Percentiles rank a stretch among this genome's conserved stretches.
Conservation (phyloP, 2,113 vertebrate species). For the Menidia beryllina region DNA sequence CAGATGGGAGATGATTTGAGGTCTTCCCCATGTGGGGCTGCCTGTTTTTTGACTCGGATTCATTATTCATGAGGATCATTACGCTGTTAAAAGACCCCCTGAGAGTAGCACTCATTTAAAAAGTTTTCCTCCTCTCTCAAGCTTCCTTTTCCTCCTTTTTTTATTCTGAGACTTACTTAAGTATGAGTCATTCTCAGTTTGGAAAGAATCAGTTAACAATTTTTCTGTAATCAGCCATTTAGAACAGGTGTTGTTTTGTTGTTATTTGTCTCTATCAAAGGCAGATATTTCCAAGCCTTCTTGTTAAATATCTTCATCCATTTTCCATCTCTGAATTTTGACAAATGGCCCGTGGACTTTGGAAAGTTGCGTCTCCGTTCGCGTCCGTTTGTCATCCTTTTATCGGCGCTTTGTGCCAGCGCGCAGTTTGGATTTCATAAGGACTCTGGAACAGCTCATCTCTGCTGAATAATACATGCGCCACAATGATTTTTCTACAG, state of each 20-base stretch:
- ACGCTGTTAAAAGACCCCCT: too few relatives aligned
- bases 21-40: too few relatives aligned
- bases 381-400: constrained; percentile 50
- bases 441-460: constrained; percentile 51
- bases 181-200: too few relatives aligned
- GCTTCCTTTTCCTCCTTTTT: neutral
- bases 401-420: constrained; percentile 22
- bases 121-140: neutral
- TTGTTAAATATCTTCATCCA: neutral
- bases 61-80: too few relatives aligned
- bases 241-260: neutral
- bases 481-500: constrained; percentile 28
- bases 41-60: too few relatives aligned
- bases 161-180: too few relatives aligned
- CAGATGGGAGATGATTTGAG: too few relatives aligned
- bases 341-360: neutral
- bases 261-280: neutral
- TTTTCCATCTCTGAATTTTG: neutral
- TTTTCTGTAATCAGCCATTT: too few relatives aligned
- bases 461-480: constrained; percentile 66
- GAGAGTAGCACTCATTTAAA: neutral
- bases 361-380: constrained; percentile 19
- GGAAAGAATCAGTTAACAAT: too few relatives aligned
- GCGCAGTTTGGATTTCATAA: constrained; percentile 37
- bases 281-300: too few relatives aligned